phyloP scores from a whole-genome alignment of 2,888 invertebrate species.

The Eupsilia transversa region DNA sequence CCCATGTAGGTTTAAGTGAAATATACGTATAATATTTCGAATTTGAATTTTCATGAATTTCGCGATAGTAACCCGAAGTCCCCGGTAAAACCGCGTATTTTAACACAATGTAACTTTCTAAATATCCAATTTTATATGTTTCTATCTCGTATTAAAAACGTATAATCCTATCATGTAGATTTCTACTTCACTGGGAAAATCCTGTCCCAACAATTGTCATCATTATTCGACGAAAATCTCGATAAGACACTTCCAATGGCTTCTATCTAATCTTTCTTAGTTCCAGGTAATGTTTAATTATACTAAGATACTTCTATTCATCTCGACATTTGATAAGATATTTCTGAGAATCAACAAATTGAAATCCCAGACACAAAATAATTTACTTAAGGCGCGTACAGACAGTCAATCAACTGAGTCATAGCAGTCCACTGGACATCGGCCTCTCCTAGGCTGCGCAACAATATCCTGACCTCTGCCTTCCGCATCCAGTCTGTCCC shows the following conservation, averaged over 20 bases:
- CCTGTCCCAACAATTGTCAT: constrained; percentile 3
- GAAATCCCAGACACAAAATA: constrained; percentile 15
- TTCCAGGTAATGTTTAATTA: constrained; percentile 16
- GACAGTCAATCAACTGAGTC: not conserved
- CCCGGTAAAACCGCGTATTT: not conserved
- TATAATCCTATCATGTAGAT: not conserved
- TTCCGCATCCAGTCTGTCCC: not conserved
- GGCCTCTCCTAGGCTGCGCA: not conserved
- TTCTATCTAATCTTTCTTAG: not conserved
- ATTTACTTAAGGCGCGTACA: not conserved
- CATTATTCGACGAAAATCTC: not conserved
- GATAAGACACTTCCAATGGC: not conserved
- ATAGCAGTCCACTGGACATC: not conserved
- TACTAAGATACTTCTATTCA: not conserved
- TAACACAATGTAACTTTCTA: not conserved
- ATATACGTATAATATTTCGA: no score
- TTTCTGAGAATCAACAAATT: constrained; percentile 14
- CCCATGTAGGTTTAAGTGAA: no score
- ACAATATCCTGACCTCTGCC: not conserved
- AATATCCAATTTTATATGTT: not conserved
- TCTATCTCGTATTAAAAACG: not conserved
- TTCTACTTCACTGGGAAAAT: not conserved
- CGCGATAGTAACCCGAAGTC: not conserved
- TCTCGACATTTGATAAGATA: constrained; percentile 5
- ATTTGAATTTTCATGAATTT: no score